These are phyloP conservation scores for Leptodirus hochenwartii DNA, from an alignment of 2,888 invertebrate genomes.

Conservation along the genomic window DNA sequence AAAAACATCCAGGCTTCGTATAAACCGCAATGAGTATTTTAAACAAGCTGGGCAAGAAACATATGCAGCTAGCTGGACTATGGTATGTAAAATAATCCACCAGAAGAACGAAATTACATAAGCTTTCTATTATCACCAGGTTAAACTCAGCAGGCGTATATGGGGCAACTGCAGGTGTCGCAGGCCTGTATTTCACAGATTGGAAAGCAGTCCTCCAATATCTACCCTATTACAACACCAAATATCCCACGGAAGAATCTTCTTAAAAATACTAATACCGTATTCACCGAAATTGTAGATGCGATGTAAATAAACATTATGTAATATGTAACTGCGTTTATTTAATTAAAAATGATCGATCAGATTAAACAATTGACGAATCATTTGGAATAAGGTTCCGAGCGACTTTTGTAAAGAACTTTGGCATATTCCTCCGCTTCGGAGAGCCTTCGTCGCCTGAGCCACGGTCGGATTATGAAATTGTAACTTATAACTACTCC, in stretches of 20 bases:
- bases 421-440: constrained; percentile 13
- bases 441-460: constrained; percentile 8
- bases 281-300: neutral
- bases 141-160: constrained; percentile 40
- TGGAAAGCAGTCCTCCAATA: constrained; percentile 56
- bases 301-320: neutral
- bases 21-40: constrained; percentile 8
- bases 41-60: constrained; percentile 35
- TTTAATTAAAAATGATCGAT: no score
- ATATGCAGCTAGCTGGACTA: constrained; percentile 34
- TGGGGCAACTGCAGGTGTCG: constrained; percentile 43
- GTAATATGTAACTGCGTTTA: no score
- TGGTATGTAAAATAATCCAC: constrained; percentile 26
- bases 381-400: neutral
- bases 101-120: neutral
- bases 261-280: constrained; percentile 2
- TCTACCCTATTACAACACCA: constrained; percentile 58
- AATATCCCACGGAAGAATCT: constrained; percentile 30
- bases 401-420: constrained; percentile 12
- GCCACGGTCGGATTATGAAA: constrained; percentile 15
- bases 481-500: constrained; percentile 13
- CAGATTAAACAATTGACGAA: constrained; percentile 1
- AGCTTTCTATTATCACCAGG: constrained; percentile 23
- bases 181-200: constrained; percentile 54
- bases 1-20: no score